These are phyloP conservation scores for Orussus abietinus DNA, from an alignment of 1,140 invertebrate species.

Conservation along the genomic window DNA sequence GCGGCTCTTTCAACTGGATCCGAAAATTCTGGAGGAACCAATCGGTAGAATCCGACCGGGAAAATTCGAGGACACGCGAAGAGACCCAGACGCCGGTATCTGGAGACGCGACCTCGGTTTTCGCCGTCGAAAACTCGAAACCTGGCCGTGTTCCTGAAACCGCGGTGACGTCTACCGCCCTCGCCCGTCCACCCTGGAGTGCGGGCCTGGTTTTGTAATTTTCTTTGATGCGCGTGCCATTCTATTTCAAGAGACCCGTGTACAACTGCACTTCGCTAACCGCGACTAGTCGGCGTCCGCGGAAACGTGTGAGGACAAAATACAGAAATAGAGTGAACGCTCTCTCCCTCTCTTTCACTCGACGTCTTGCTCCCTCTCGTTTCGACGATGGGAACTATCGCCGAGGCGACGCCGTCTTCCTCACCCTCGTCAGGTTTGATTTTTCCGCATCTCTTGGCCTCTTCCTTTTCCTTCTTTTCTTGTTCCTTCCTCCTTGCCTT, in stretches of 20 bases:
- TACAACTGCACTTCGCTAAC: slow-evolving; percentile 32
- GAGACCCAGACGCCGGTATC: too few relatives aligned
- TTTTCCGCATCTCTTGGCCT: not conserved
- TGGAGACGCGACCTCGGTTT: too few relatives aligned
- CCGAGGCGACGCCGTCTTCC: not conserved
- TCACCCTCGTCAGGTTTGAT: too few relatives aligned
- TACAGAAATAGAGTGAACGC: slow-evolving; percentile 27
- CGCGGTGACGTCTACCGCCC: too few relatives aligned
- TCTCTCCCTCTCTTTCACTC: slow-evolving; percentile 8
- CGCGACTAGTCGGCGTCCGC: slow-evolving; percentile 15
- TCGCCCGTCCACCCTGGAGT: too few relatives aligned
- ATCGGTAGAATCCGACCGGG: too few relatives aligned
- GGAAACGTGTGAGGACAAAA: slow-evolving; percentile 36
- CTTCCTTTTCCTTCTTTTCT: slow-evolving; percentile 1
- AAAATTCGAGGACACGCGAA: too few relatives aligned
- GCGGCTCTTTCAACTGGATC: too few relatives aligned
- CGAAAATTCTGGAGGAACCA: too few relatives aligned
- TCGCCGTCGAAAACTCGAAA: too few relatives aligned
- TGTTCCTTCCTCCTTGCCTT: not conserved
- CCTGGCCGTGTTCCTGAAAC: too few relatives aligned
- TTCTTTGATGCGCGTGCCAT: slow-evolving; percentile 36
- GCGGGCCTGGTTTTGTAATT: slow-evolving; percentile 29
- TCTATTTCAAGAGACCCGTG: slow-evolving; percentile 44
- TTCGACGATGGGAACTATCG: not conserved
- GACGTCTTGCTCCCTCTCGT: slow-evolving; percentile 3